Evolutionary conservation across 1,140 invertebrate genomes (phyloP).

Genomic region (Macrobrachium rosenbergii): DNA sequence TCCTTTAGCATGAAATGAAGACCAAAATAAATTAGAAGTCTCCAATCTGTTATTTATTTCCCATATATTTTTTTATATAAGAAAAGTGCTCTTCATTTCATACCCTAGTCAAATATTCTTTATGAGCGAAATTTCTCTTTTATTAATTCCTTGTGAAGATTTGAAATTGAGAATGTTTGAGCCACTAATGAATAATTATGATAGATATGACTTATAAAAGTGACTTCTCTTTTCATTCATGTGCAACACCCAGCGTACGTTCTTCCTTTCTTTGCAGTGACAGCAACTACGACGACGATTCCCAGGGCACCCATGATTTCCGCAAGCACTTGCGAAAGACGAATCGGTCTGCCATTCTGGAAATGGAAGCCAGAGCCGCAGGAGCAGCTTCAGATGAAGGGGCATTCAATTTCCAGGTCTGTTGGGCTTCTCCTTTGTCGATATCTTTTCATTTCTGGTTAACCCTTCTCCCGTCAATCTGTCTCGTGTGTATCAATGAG

Average conservation of each 20-base stretch:
- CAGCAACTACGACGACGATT: background rate
- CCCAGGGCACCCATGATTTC: slow-evolving; percentile 38
- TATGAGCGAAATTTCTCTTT: too few species aligned
- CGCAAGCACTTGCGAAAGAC: slow-evolving; percentile 45
- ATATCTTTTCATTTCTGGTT: background rate
- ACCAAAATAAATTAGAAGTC: too few species aligned
- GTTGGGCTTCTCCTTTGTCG: background rate
- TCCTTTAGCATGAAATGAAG: too few species aligned
- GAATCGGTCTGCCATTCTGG: slow-evolving; percentile 25
- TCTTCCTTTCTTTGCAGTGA: background rate
- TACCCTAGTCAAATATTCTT: too few species aligned
- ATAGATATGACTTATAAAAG: too few species aligned
- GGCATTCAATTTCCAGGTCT: slow-evolving; percentile 47
- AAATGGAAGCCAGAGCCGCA: slow-evolving; percentile 36
- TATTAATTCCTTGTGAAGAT: too few species aligned
- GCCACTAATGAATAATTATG: too few species aligned
- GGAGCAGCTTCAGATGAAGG: background rate
- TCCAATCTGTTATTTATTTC: too few species aligned
- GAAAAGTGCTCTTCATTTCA: too few species aligned
- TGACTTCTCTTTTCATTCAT: background rate
- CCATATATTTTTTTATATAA: too few species aligned
- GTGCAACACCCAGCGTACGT: background rate
- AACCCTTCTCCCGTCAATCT: background rate
- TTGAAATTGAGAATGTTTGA: too few species aligned
- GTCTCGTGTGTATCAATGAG: background rate